A percentile compares a stretch with the other conserved stretches of the same genome.
Conservation (phyloP, 2,113 vertebrate species). For the Sisor rabdophorus region DNA sequence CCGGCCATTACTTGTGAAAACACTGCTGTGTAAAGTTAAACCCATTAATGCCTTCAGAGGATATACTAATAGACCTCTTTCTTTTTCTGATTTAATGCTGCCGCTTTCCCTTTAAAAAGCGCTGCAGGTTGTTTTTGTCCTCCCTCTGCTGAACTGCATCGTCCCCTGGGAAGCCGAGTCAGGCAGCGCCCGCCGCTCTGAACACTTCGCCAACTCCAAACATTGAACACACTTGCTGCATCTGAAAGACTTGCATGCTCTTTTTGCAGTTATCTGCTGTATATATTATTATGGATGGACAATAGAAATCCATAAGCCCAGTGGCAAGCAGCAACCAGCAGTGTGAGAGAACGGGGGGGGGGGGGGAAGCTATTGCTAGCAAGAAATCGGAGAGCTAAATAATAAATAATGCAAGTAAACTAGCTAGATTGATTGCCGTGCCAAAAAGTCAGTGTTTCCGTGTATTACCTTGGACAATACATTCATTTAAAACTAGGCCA, state of each 20-base stretch:
- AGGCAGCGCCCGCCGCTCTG: slow-evolving; percentile 34
- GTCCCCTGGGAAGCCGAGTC: slow-evolving; percentile 37
- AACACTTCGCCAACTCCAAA: slow-evolving; percentile 19
- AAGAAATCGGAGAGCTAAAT: background rate
- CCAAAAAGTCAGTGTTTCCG: background rate
- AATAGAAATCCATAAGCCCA: background rate
- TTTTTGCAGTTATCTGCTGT: slow-evolving; percentile 9
- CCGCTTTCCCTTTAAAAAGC: slow-evolving; percentile 22
- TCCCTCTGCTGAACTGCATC: slow-evolving; percentile 35
- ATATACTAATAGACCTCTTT: slow-evolving; percentile 27
- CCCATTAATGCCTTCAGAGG: background rate
- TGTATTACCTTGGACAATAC: background rate
- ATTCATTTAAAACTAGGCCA: background rate
- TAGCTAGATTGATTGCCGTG: background rate
- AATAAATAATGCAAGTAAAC: background rate
- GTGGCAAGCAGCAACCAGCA: background rate
- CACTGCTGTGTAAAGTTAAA: slow-evolving; percentile 16
- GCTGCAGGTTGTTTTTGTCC: slow-evolving; percentile 39
- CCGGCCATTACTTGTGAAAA: slow-evolving; percentile 17
- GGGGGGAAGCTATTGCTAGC: no score
- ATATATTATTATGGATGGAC: background rate
- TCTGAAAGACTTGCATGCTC: slow-evolving; percentile 20
- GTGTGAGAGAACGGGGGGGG: background rate
- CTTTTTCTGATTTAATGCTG: background rate
- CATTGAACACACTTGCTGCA: slow-evolving; percentile 6